Evolutionary conservation across 2,113 vertebrate genomes (phyloP).

Genomic region (Xyrauchen texanus): DNA sequence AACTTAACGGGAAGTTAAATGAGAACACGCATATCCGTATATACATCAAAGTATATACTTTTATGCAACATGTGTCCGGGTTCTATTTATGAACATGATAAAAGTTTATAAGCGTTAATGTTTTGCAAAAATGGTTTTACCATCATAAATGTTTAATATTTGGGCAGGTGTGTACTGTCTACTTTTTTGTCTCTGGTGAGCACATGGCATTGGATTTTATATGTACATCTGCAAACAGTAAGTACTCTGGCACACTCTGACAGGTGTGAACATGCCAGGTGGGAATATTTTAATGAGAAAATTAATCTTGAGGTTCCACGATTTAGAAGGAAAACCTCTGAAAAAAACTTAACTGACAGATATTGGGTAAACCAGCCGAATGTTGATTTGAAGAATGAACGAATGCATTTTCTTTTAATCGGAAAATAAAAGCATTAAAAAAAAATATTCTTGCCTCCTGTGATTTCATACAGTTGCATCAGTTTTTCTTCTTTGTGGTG

Average conservation of each 20-base stretch:
- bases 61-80: conserved; percentile 96
- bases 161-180: conserved; percentile 89
- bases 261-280: conserved; percentile 86
- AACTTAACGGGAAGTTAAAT: conserved; percentile 85
- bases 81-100: conserved; percentile 90
- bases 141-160: conserved; percentile 95
- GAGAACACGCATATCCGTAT: conserved; percentile 71
- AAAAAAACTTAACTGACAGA: conserved; percentile 77
- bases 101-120: conserved; percentile 88
- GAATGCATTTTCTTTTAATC: conserved; percentile 99
- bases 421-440: conserved; percentile 96
- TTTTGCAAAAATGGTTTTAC: conserved; percentile 93
- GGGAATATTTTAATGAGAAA: conserved; percentile 87
- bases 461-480: background rate
- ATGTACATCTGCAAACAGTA: conserved; percentile 89
- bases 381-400: conserved; percentile 96
- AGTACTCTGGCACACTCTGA: conserved; percentile 82
- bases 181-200: conserved; percentile 88
- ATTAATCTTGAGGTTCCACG: conserved; percentile 80
- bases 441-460: conserved; percentile 60
- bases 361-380: conserved; percentile 86
- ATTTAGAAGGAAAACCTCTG: conserved; percentile 61
- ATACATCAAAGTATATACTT: conserved; percentile 78
- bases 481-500: too few relatives aligned
- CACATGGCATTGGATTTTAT: conserved; percentile 93